Evolutionary conservation across 2,888 invertebrate genomes (phyloP), one percentile per base, ranked within the genome.

Genomic region (Pyralis farinalis): DNA sequence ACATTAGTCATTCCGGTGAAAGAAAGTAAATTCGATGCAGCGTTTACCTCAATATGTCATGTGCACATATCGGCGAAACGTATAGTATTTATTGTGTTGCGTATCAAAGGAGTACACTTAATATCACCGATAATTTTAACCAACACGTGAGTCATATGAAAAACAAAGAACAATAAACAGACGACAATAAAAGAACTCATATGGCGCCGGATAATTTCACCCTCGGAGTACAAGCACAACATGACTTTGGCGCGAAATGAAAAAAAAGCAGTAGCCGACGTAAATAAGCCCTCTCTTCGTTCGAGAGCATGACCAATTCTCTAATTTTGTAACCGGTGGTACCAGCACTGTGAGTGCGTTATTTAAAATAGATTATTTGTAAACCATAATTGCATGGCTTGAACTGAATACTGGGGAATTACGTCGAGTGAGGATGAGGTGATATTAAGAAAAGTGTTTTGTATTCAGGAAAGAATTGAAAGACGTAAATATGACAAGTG

Each of bases 191-290:
- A 77, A 83, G 67, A 62, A 76, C 68, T 48, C 45, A 43, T 49
- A 66, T 68, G 86, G 87, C 87, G 87, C 87, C 87, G 71, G 82
- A 58, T 77, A 82, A 86, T 81, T 84, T 85, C 68, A 72, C 69
- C 62, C 68, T 66, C 67, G 57, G 66, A 65, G 54, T 56, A 45
- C 57, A 58, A 25, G 39, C 7, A 25, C 25, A 25, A 58, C 66
- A 57, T 57, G 70, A 63, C 61, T 64, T 56, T 65, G 55, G 56
- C 54, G 65, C 71, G 73, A 83, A 84, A 81, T 75, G 77, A 74
- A 82, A 72, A 71, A 85, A 80, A 71, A 83, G 72, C 71, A 85
- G 79, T 71, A 75, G 54, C 49, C 53, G 56, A 63, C 73, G 78
- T 79, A 81, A 83, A 83, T 85, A 84, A 77, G 63, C 59, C 52